Conservation (phyloP, 2,113 vertebrate species). For the Mustelus asterias region DNA sequence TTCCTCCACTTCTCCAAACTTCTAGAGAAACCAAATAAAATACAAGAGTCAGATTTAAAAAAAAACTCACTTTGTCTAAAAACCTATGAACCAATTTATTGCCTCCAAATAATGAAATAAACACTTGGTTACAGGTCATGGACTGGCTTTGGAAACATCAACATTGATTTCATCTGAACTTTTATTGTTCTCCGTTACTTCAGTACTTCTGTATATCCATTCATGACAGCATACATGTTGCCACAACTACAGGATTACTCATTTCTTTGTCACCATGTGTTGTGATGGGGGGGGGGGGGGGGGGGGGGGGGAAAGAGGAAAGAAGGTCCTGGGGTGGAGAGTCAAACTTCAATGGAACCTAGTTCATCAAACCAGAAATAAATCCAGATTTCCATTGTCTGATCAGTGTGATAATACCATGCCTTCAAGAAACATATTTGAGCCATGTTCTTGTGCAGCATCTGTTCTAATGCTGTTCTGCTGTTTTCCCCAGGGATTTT, state of each 20-base stretch:
- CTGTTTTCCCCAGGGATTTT: too few species aligned
- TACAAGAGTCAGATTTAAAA: neutral
- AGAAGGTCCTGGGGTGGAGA: neutral
- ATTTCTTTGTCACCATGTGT: neutral
- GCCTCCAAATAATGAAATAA: neutral
- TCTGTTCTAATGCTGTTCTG: too few species aligned
- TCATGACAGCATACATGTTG: neutral
- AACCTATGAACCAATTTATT: neutral
- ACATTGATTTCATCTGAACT: neutral
- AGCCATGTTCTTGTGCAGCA: too few species aligned
- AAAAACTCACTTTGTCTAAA: neutral
- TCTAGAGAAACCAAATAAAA: slow-evolving; percentile 51
- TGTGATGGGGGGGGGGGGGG: too few species aligned
- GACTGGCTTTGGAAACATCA: neutral
- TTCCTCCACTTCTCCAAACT: slow-evolving; percentile 81
- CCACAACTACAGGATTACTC: neutral
- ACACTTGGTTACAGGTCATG: neutral
- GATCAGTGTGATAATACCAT: too few species aligned
- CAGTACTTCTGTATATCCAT: neutral
- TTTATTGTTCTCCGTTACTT: neutral
- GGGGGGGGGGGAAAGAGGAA: too few species aligned
- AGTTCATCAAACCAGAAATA: neutral
- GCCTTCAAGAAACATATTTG: too few species aligned
- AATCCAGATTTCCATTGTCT: neutral
- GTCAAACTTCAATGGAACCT: neutral